Evolutionary conservation across 2,113 vertebrate species (phyloP).

Genomic region (Laticauda colubrina): DNA sequence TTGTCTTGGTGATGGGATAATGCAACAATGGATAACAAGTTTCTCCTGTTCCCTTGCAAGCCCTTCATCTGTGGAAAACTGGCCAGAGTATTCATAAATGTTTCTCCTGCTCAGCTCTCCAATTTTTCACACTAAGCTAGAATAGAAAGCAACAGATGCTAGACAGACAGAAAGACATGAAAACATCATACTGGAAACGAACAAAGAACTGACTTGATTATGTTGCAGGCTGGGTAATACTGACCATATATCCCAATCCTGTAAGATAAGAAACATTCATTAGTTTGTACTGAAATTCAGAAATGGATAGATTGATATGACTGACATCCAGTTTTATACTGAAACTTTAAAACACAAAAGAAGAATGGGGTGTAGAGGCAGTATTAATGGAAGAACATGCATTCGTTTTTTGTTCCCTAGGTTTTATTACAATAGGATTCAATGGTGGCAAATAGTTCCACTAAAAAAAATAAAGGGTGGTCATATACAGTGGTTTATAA

Average conservation of each 20-base stretch:
- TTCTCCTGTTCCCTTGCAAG: neutral
- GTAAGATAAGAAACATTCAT: neutral
- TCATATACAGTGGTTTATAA: neutral
- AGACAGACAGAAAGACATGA: conserved; percentile 23
- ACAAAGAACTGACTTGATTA: neutral
- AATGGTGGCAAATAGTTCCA: neutral
- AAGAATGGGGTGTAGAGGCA: neutral
- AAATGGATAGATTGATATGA: neutral
- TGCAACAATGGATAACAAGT: neutral
- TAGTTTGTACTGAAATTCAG: neutral
- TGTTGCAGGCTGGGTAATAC: neutral
- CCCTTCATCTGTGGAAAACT: neutral
- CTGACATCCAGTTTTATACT: neutral
- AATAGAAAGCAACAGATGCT: neutral
- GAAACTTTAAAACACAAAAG: neutral
- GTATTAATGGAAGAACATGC: neutral
- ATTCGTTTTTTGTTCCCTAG: neutral
- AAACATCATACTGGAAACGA: neutral
- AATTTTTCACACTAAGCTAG: neutral
- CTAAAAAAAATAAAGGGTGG: neutral
- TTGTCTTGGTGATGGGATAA: neutral
- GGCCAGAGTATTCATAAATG: neutral
- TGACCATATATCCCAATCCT: neutral
- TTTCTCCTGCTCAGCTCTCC: neutral
- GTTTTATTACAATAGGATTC: neutral